A percentile compares a stretch with the other conserved stretches of the same genome.
Conservation (phyloP, 2,113 vertebrate genomes). For the Saccopteryx bilineata region DNA sequence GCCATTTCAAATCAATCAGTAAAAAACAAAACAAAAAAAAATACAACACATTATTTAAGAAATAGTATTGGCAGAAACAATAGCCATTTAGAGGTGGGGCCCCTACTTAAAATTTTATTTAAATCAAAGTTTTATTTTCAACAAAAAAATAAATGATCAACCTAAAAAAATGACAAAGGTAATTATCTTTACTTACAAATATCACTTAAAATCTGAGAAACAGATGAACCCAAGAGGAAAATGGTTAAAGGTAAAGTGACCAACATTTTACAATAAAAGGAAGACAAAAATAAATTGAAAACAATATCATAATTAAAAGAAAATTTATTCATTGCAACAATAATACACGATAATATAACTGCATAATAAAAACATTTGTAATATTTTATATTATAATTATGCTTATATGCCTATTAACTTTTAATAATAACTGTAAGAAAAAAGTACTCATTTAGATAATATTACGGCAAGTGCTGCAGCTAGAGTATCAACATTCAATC, state of each 20-base stretch:
- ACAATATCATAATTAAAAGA: too few species aligned
- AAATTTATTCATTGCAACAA: too few species aligned
- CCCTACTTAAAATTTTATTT: neutral
- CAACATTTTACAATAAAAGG: too few species aligned
- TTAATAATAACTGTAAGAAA: too few species aligned
- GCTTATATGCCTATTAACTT: too few species aligned
- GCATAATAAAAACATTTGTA: too few species aligned
- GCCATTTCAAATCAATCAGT: slow-evolving; percentile 12
- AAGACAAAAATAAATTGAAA: too few species aligned
- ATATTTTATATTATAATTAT: too few species aligned
- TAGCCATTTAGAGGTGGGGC: neutral
- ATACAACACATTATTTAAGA: neutral
- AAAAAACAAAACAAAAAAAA: neutral
- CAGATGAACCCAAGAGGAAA: neutral
- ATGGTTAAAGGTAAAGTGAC: neutral
- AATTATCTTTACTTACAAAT: neutral
- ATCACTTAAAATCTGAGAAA: slow-evolving; percentile 17
- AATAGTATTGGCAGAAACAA: slow-evolving; percentile 5
- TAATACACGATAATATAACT: too few species aligned
- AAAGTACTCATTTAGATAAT: too few species aligned
- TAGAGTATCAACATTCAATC: too few species aligned
- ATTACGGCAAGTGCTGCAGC: too few species aligned
- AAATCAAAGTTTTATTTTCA: neutral
- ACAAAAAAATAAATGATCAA: neutral
- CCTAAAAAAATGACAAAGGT: neutral